Percentiles rank a stretch among this genome's conserved stretches.
Conservation (phyloP, 1,140 invertebrate species). For the Drosophila bocki region DNA sequence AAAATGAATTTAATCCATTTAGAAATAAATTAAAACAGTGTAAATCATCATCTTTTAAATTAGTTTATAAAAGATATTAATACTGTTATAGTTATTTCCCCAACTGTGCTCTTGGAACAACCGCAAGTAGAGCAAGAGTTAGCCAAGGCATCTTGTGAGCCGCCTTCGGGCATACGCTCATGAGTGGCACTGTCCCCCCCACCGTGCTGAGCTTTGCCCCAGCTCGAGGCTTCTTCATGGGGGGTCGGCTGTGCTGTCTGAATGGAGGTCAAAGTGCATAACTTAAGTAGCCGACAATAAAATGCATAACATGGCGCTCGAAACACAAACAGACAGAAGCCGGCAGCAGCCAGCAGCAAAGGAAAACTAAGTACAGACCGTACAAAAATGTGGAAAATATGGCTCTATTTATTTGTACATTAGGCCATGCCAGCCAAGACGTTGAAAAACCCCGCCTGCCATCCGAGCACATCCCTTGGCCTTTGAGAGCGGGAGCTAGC, state of each 20-base stretch:
- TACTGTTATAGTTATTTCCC: neutral
- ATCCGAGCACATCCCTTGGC: slow-evolving; percentile 9
- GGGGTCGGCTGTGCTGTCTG: slow-evolving; percentile 54
- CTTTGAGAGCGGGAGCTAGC: slow-evolving; percentile 14
- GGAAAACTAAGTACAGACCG: slow-evolving; percentile 54
- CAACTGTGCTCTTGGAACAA: neutral
- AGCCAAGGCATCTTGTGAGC: slow-evolving; percentile 19
- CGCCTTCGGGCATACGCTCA: slow-evolving; percentile 41
- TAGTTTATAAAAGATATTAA: neutral
- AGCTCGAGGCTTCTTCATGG: slow-evolving; percentile 23
- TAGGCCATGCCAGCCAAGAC: slow-evolving; percentile 58
- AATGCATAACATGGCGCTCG: slow-evolving; percentile 74
- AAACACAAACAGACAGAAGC: slow-evolving; percentile 42
- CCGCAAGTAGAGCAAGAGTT: slow-evolving; percentile 23
- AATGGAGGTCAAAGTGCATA: slow-evolving; percentile 82
- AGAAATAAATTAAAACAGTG: too few species aligned
- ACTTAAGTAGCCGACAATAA: slow-evolving; percentile 84
- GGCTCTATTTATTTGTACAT: slow-evolving; percentile 80
- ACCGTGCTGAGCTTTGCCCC: slow-evolving; percentile 2
- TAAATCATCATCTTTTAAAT: neutral
- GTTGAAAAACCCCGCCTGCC: slow-evolving; percentile 47
- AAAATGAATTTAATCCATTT: neutral
- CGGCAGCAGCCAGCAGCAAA: slow-evolving; percentile 14
- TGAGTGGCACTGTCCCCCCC: slow-evolving; percentile 27
- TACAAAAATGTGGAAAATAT: slow-evolving; percentile 75